Base-by-base conservation (phyloP, 2,797 vertebrate species). In the Microctenopoma steveboyesi region DNA sequence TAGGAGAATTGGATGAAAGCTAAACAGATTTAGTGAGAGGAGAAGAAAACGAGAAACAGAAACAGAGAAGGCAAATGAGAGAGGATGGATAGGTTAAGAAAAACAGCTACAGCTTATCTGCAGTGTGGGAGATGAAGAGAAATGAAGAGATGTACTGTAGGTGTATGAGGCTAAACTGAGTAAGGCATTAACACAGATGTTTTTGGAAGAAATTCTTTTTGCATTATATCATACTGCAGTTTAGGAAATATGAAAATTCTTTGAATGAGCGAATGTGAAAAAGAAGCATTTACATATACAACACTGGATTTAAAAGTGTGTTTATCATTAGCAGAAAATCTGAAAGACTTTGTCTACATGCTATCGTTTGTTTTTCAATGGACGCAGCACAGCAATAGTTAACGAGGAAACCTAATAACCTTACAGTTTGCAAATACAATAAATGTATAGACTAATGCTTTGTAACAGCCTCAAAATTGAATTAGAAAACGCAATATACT, bases 41-140 rank as follows among this genome's bases (percentile, higher is more conserved):
- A 40, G 22, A 53, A 53, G 12, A 49, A 69, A 70, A 59, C 43
- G 11, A 54, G 42, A 61, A 22, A 48, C 3, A 2, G 37, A 48
- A 75, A 72, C 18, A 52, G 47, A 68, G 53, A 64, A 80, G 39
- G 55, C 50, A 75, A 72, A 53, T 35, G 51, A 74, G 58, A 64
- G 57, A 72, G 62, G 50, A 72, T 47, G 39, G 48, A 28, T 13
- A 43, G 48, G 30, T 71, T 61, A 64, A 69, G 51, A 72, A 81
- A 76, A 76, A 68, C 33, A 71, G 85, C 61, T 74, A 64, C 53
- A 64, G 60, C 60, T 83, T 72, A 78, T 83, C 76, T 67, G 57
- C 42, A 78, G 81, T 63, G 74, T 71, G 64, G 75, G 73, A 82
- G 70, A 75, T 58, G 45, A 65, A 69, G 46, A 72, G 33, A 51